Percentiles rank a stretch among this genome's conserved stretches.
Evolutionary conservation across 2,888 invertebrate genomes (phyloP).

Genomic region (Zeuzera pyrina): DNA sequence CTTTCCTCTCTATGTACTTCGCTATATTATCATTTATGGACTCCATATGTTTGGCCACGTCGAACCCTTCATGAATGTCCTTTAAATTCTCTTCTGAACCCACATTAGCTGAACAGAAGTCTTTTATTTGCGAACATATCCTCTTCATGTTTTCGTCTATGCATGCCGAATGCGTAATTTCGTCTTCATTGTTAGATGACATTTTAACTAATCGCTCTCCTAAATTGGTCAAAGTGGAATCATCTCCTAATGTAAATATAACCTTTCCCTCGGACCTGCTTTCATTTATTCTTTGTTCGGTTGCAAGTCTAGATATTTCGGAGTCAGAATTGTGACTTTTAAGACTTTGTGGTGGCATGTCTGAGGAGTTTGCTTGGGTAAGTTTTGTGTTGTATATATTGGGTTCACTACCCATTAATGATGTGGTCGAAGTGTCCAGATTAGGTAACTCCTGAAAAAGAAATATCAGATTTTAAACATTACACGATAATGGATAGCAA

Average conservation of each 20-base stretch:
- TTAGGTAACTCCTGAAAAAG: conserved; percentile 41
- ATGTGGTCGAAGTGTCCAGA: conserved; percentile 52
- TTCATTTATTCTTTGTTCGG: conserved; percentile 10
- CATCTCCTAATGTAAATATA: conserved; percentile 52
- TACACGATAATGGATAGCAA: too few species aligned
- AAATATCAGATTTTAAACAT: too few species aligned
- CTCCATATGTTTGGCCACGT: conserved; percentile 33
- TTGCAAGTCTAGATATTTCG: conserved; percentile 38
- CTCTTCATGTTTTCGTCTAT: background rate
- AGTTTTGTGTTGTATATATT: conserved; percentile 58
- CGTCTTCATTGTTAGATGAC: conserved; percentile 54
- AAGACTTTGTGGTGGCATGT: conserved; percentile 16
- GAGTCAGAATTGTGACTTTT: conserved; percentile 54
- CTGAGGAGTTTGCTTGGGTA: conserved; percentile 21
- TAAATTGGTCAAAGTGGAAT: conserved; percentile 23
- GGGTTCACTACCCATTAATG: conserved; percentile 66
- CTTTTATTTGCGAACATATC: conserved; percentile 52
- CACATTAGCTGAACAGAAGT: conserved; percentile 36
- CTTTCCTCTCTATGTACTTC: conserved; percentile 3
- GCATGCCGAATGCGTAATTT: conserved; percentile 19
- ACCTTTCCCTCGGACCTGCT: conserved; percentile 31
- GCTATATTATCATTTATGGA: conserved; percentile 13
- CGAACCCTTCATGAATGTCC: conserved; percentile 31
- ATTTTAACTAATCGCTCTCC: conserved; percentile 45
- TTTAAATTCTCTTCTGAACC: conserved; percentile 9